Evolutionary conservation across 2,888 invertebrate genomes (phyloP), one percentile per base, ranked within the genome.

Genomic region (Cerastis rubricosa): DNA sequence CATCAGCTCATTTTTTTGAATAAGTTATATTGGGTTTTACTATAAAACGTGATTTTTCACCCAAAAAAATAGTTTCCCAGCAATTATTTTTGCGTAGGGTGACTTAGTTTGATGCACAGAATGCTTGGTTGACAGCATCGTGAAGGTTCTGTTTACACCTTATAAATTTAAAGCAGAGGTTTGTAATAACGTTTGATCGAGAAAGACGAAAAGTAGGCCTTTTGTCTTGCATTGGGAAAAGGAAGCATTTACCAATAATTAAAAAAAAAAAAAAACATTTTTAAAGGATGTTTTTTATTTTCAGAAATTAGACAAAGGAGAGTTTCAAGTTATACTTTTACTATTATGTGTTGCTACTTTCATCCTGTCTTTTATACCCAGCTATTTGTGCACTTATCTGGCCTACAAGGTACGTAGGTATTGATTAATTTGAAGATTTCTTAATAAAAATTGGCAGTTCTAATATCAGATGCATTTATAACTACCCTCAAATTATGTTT

Each of bases 231-330:
- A 35, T 1, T 35, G 3, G 35, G 35, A 35, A 35, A 35, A 35
- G 35, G 35, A 35, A 35, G 35, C n/a, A n/a, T n/a, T n/a, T n/a
- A n/a, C n/a, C n/a, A n/a, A n/a, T n/a, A n/a, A n/a, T n/a, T n/a
- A n/a, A n/a, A n/a, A n/a, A n/a, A n/a, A n/a, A n/a, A n/a, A n/a
- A n/a, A n/a, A n/a, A n/a, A n/a, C n/a, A n/a, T n/a, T n/a, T 35
- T 35, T 3, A 35, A 35, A 25, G 6, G 6, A 12, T 29, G 19
- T 9, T 29, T 40, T 43, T 64, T 64, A n/a, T 40, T 63, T 63
- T 63, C n/a, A 88, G 88, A 86, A 80, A 83, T 64, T 83, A 5
- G 77, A 86, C 11, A 59, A 78, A 11, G 87, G 88, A 35, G 81
- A 87, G 43, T 78, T 88, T 73, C 84, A 87, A 54, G 29, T 63